phyloP scores from a whole-genome alignment of 2,888 invertebrate genomes.

The Torymus tubicola region DNA sequence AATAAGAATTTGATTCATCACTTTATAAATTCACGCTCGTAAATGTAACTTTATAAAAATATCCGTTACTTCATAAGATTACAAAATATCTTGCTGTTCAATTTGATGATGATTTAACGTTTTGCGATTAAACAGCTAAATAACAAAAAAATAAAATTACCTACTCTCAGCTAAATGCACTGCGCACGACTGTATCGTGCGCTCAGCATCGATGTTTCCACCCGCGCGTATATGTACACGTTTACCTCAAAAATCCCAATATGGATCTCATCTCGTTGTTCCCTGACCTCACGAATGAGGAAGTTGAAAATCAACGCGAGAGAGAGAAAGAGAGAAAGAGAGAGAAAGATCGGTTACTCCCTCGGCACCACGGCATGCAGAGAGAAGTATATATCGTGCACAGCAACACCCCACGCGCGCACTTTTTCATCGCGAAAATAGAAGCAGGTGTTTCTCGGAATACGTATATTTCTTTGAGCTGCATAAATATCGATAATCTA shows the following conservation, averaged over 20 bases:
- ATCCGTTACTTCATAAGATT: too few species aligned
- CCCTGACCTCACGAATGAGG: neutral
- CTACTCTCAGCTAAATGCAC: too few species aligned
- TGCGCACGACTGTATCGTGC: neutral
- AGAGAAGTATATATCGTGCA: too few species aligned
- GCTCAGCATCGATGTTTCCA: neutral
- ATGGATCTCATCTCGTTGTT: neutral
- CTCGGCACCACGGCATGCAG: neutral
- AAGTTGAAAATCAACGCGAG: neutral
- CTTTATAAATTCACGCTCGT: too few species aligned
- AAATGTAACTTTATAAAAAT: too few species aligned
- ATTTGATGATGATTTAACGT: too few species aligned
- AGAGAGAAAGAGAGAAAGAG: conserved; percentile 20
- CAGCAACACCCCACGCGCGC: neutral
- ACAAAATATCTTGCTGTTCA: too few species aligned
- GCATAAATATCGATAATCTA: conserved; percentile 57
- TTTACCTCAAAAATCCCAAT: neutral
- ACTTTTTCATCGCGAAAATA: conserved; percentile 50
- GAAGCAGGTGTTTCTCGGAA: conserved; percentile 56
- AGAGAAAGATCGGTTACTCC: conserved; percentile 18
- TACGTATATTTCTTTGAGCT: conserved; percentile 39
- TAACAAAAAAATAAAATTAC: too few species aligned
- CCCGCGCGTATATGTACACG: too few species aligned
- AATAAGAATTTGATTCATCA: too few species aligned
- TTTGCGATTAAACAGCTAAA: too few species aligned